Conservation (phyloP, 1,140 invertebrate genomes). For the Nilaparvata lugens region DNA sequence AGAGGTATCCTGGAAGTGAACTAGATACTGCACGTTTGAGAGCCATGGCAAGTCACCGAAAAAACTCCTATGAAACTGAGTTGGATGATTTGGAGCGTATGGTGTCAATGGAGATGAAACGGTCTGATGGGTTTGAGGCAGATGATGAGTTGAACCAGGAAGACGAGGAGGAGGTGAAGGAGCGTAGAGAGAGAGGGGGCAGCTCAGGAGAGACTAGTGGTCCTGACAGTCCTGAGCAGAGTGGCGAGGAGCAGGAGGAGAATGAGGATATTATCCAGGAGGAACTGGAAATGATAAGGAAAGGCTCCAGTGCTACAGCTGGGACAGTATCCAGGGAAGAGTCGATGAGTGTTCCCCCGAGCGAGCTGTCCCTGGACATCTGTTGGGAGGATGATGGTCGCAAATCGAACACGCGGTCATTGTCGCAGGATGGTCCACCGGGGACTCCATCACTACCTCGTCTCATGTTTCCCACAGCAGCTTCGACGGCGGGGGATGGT, state of each 20-base stretch:
- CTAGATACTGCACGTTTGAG: not conserved
- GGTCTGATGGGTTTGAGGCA: conserved; percentile 7
- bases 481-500: not conserved
- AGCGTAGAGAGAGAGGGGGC: conserved; percentile 19
- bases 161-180: conserved; percentile 33
- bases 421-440: conserved; percentile 10
- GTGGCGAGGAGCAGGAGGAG: conserved; percentile 49
- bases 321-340: conserved; percentile 36
- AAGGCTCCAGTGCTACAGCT: conserved; percentile 25
- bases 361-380: conserved; percentile 35
- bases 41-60: not conserved
- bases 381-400: conserved; percentile 30
- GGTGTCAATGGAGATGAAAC: conserved; percentile 27
- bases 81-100: conserved; percentile 2
- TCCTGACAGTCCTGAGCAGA: conserved; percentile 68
- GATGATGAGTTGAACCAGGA: conserved; percentile 34
- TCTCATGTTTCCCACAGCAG: conserved; percentile 38
- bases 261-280: conserved; percentile 37
- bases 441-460: conserved; percentile 41
- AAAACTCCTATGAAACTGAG: not conserved
- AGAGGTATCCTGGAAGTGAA: not conserved
- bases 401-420: conserved; percentile 12
- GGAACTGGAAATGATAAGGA: conserved; percentile 18
- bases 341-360: conserved; percentile 36
- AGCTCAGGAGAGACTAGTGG: conserved; percentile 79